Evolutionary conservation across 2,797 vertebrate genomes (phyloP).

Genomic region (Sternarchorhynchus goeldii): DNA sequence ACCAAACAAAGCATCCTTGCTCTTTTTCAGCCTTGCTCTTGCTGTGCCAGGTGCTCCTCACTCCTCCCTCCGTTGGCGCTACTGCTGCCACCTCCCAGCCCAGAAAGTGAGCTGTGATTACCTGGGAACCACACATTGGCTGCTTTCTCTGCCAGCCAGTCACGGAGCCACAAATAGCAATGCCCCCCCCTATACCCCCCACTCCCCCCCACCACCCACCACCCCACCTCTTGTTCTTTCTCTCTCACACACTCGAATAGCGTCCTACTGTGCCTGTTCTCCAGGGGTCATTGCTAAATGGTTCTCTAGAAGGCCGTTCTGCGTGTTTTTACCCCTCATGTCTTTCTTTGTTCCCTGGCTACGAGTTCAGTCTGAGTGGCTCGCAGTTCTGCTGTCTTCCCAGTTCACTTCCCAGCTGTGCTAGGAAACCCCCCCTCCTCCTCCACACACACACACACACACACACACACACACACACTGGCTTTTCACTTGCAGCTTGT

Average conservation of each 20-base stretch:
- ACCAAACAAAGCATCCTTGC: constrained; percentile 76
- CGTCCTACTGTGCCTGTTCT: constrained; percentile 5
- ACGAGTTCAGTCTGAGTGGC: background rate
- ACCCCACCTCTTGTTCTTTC: background rate
- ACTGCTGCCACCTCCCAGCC: constrained; percentile 49
- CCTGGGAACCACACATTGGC: constrained; percentile 34
- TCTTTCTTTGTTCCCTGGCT: constrained; percentile 2
- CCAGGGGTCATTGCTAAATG: constrained; percentile 26
- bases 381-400: background rate
- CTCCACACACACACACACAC: too few species aligned
- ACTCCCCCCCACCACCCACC: too few species aligned
- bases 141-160: constrained; percentile 24
- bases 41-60: constrained; percentile 71
- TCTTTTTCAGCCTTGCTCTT: constrained; percentile 68
- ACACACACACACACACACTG: too few species aligned
- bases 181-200: too few species aligned
- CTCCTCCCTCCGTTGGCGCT: constrained; percentile 58
- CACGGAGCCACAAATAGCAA: constrained; percentile 19
- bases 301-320: background rate
- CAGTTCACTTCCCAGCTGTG: constrained; percentile 1
- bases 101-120: constrained; percentile 32
- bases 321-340: background rate
- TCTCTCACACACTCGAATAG: background rate
- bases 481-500: background rate
- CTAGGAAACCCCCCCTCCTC: background rate